Evolutionary conservation across 2,113 vertebrate genomes (phyloP), one percentile per base, ranked within the genome.

Genomic region (Clupea harengus): DNA sequence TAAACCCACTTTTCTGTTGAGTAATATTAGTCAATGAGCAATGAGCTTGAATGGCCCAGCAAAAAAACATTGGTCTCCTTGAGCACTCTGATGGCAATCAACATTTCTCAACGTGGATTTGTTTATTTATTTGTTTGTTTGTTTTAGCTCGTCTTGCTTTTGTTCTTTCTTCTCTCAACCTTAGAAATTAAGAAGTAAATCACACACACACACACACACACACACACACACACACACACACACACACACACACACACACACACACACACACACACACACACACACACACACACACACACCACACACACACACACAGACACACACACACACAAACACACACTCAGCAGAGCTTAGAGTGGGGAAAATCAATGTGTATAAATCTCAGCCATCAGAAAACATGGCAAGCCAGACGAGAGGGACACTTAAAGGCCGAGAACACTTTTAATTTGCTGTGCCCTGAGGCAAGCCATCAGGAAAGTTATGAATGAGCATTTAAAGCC

Each of bases 101-200:
- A 75, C 39, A 75, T 39, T 18, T 64, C 4, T 64, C 57, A 22
- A 64, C 20, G 22, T 64, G 57, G 7, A 39, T 39, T 39, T 39
- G 39, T 64, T 60, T 20, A 18, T 60, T 32, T 32, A 72, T 72
- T 22, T 86, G 64, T 85, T 50, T 83, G 32, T 28, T 32, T 32
- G 57, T 52, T 22, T 10, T 45, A 86, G 25, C 25, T 11, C 4
- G 7, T 67, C 64, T 28, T 75, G 10, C 67, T 39, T 39, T 75
- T 75, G 67, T 75, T 75, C 4, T 75, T 57, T 32, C 9, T 15
- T 7, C 15, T 32, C 28, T 75, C 10, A 4, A 13, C 28, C 8
- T 5, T 32, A 28, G 2, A 72, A 72, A 25, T 11, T 11, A 57
- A 5, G 52, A 75, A 39, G 67, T 39, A 32, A 75, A 75, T 75